Percentiles rank a stretch among this genome's conserved stretches.
Conservation (phyloP, 2,888 invertebrate species). For the Aleiodes alternator region DNA sequence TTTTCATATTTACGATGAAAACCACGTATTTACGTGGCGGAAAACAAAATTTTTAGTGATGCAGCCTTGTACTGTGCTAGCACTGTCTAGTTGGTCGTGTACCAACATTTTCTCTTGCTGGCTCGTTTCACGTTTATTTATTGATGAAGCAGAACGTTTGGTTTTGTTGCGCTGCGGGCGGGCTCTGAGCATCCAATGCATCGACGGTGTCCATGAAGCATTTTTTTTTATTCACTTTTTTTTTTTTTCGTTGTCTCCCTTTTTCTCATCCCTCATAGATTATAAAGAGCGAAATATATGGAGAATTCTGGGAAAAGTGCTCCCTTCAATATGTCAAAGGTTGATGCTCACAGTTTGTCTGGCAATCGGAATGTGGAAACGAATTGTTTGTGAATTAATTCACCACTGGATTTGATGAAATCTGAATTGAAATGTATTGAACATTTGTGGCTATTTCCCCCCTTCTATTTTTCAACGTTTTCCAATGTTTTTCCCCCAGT, state of each 20-base stretch:
- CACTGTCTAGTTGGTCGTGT: conserved; percentile 26
- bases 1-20: conserved; percentile 18
- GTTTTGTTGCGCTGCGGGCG: conserved; percentile 28
- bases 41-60: conserved; percentile 30
- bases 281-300: background rate
- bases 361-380: conserved; percentile 7
- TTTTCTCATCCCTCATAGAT: background rate
- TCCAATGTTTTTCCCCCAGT: background rate
- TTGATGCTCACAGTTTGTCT: conserved; percentile 8
- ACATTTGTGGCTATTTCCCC: background rate
- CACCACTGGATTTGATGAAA: conserved; percentile 1
- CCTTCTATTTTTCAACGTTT: background rate
- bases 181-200: conserved; percentile 23
- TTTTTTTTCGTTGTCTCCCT: background rate
- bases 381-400: conserved; percentile 5
- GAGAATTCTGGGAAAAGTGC: background rate
- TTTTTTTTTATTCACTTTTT: conserved; percentile 28
- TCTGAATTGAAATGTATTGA: conserved; percentile 20
- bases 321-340: background rate
- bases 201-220: conserved; percentile 26
- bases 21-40: conserved; percentile 24
- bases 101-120: background rate
- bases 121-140: conserved; percentile 37
- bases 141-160: conserved; percentile 31
- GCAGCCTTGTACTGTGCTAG: background rate